Evolutionary conservation across 2,888 invertebrate genomes (phyloP).

Genomic region (Polia nebulosa): DNA sequence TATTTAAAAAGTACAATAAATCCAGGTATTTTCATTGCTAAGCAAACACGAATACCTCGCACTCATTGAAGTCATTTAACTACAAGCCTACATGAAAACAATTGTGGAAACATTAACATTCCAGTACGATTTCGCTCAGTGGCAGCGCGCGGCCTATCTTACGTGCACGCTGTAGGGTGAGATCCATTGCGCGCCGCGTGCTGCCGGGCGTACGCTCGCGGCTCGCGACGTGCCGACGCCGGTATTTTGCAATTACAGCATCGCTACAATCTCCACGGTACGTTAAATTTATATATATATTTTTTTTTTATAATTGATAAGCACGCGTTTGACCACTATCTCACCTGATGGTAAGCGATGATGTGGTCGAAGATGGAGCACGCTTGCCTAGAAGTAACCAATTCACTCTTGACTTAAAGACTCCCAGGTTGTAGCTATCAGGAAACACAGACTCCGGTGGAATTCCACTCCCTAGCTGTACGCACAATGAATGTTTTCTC

Average conservation of each 20-base stretch:
- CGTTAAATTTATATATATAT: too few relatives aligned
- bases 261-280: constrained; percentile 49
- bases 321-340: too few relatives aligned
- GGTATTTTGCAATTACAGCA: constrained; percentile 54
- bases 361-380: too few relatives aligned
- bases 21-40: background rate
- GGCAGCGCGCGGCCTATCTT: constrained; percentile 8
- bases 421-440: too few relatives aligned
- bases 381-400: too few relatives aligned
- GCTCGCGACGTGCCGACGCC: constrained; percentile 16
- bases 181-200: constrained; percentile 16
- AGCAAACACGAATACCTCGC: constrained; percentile 19
- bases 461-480: too few relatives aligned
- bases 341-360: too few relatives aligned
- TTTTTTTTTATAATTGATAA: too few relatives aligned
- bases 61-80: constrained; percentile 13
- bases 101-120: constrained; percentile 42
- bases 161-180: constrained; percentile 21
- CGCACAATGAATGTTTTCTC: too few relatives aligned
- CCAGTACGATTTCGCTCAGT: constrained; percentile 18
- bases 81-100: constrained; percentile 14
- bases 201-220: constrained; percentile 22
- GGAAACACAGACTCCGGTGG: too few relatives aligned
- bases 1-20: constrained; percentile 9
- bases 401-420: too few relatives aligned